Base-by-base conservation (phyloP, 2,797 vertebrate species). In the Leptatherina wallacei region DNA sequence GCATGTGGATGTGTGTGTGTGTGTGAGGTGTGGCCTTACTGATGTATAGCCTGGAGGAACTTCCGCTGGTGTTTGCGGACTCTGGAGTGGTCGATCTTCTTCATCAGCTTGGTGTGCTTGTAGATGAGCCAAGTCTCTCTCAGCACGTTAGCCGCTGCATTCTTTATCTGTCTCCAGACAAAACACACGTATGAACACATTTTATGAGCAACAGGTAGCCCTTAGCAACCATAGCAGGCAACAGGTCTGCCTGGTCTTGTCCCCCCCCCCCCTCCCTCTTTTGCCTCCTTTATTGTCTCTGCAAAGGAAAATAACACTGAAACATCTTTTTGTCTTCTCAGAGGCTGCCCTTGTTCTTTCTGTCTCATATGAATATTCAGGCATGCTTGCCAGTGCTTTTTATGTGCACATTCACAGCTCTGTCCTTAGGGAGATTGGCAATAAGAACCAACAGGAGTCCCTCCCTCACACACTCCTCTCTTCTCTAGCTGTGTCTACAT, bases 91-190 rank as follows among this genome's bases (percentile, higher is more conserved):
- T 99, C 98, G 83, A 99, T 97, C 94, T 98, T 99, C 96, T 99
- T 99, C 84, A 95, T 95, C 88, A 99, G 91, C 88, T 99, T 99
- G 90, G 98, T 99, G 82, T 96, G 97, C 95, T 99, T 99, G 95
- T 99, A 99, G 95, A 99, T 99, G 91, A 99, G 96, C 98, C 98
- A 99, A 83, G 98, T 99, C 96, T 99, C 98, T 93, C 98, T 96
- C 88, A 99, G 96, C 94, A 99, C 98, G 78, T 99, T 99, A 77
- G 98, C 98, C 4, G 98, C 98, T 76, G 98, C 97, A 24, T 99
- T 99, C 96, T 99, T 99, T 92, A 99, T 98, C 98, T 99, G 95
- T 72, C 87, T 77, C 84, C 88, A 94, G 64, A 88, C 60, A 71
- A 80, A 67, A 80, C 67, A 88, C 63, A 81, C 44, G 75, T 27